These are phyloP conservation scores for Tyrophagus putrescentiae DNA, from an alignment of 1,140 invertebrate species.

Conservation along the genomic window DNA sequence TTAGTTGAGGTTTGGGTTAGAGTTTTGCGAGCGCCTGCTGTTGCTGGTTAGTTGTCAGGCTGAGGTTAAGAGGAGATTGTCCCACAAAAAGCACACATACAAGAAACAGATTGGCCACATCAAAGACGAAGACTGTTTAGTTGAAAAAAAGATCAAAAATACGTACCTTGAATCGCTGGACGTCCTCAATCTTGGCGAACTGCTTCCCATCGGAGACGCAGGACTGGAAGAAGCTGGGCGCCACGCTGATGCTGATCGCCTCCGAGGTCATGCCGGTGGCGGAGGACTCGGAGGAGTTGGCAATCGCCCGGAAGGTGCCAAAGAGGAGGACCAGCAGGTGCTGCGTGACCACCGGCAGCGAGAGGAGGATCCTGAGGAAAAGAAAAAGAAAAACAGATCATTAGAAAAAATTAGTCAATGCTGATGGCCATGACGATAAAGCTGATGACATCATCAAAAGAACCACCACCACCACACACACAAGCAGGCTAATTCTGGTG, in stretches of 20 bases:
- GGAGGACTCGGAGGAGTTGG: constrained; percentile 72
- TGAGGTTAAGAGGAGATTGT: no score
- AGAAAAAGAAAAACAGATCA: constrained; percentile 28
- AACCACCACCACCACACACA: constrained; percentile 12
- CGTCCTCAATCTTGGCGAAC: constrained; percentile 85
- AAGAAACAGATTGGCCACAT: no score
- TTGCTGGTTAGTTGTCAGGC: no score
- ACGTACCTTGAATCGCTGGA: constrained; percentile 72
- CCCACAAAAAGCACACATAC: no score
- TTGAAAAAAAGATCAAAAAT: no score
- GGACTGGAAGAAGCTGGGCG: constrained; percentile 93
- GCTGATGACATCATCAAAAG: neutral
- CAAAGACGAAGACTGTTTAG: no score
- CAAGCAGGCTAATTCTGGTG: constrained; percentile 13
- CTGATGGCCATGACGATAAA: constrained; percentile 15
- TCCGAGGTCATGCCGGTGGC: constrained; percentile 89
- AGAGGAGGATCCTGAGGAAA: constrained; percentile 60
- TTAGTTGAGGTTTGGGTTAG: no score
- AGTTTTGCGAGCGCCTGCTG: no score
- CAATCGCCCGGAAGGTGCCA: constrained; percentile 90
- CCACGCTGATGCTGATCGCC: constrained; percentile 78
- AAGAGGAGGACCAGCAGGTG: constrained; percentile 82
- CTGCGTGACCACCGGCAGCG: constrained; percentile 74
- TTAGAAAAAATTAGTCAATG: constrained; percentile 22
- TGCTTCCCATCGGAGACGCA: constrained; percentile 75